phyloP scores from a whole-genome alignment of 1,140 invertebrate genomes.

The Apis dorsata region DNA sequence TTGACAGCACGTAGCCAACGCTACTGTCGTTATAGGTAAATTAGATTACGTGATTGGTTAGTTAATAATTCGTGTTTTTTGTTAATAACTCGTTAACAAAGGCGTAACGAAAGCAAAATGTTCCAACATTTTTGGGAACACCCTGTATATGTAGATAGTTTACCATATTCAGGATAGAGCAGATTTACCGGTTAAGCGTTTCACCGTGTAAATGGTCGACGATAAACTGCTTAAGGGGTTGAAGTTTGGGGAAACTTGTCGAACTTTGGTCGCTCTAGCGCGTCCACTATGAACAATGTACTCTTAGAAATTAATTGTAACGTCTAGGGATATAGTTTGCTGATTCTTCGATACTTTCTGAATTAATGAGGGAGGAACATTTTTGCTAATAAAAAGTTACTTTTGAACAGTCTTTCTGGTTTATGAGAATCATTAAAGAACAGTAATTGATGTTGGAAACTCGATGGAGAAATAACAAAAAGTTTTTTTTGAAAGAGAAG shows the following conservation, averaged over 20 bases:
- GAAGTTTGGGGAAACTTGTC: constrained; percentile 4
- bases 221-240: constrained; percentile 17
- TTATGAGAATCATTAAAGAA: background rate
- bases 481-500: background rate
- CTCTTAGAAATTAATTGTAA: constrained; percentile 20
- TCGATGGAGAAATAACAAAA: background rate
- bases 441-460: background rate
- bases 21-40: too few species aligned
- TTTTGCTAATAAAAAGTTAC: background rate
- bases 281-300: background rate
- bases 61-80: too few species aligned
- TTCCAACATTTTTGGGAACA: too few species aligned
- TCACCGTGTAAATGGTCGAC: background rate
- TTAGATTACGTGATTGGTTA: too few species aligned
- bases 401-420: background rate
- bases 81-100: too few species aligned
- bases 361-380: background rate
- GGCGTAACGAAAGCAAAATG: background rate
- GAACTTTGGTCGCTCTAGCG: background rate
- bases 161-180: constrained; percentile 45
- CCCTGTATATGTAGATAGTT: constrained; percentile 17
- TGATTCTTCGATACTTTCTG: background rate
- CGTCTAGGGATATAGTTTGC: constrained; percentile 4
- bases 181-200: constrained; percentile 46
- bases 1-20: too few species aligned